Percentiles rank a stretch among this genome's conserved stretches.
These are phyloP conservation scores for Portunus trituberculatus DNA, from an alignment of 1,140 invertebrate genomes.

Conservation along the genomic window DNA sequence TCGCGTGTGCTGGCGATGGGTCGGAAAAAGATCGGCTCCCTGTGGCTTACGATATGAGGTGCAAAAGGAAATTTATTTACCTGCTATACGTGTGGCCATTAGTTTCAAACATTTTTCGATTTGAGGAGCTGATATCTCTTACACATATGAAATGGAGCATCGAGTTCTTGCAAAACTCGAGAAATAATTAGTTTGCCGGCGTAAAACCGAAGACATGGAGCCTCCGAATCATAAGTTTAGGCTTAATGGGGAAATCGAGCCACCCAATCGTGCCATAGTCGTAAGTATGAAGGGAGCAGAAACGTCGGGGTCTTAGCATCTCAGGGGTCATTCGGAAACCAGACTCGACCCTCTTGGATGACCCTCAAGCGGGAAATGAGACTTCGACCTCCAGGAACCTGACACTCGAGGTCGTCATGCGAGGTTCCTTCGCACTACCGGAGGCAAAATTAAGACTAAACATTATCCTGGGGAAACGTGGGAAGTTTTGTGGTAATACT, in stretches of 20 bases:
- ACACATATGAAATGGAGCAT: background rate
- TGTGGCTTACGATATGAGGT: background rate
- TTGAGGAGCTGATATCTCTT: background rate
- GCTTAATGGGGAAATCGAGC: constrained; percentile 59
- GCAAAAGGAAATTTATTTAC: background rate
- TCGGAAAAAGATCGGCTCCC: background rate
- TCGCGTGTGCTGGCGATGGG: background rate
- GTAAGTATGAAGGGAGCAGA: constrained; percentile 60
- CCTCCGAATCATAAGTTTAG: constrained; percentile 59
- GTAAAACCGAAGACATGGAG: constrained; percentile 61
- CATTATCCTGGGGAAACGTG: background rate
- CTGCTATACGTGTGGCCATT: background rate
- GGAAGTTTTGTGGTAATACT: background rate
- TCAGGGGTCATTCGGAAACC: constrained; percentile 57
- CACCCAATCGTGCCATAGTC: constrained; percentile 66
- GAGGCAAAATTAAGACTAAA: constrained; percentile 12
- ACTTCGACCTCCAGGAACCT: constrained; percentile 39
- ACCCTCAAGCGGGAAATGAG: constrained; percentile 47
- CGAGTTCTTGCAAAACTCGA: background rate
- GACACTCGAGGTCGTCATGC: background rate
- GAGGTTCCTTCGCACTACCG: background rate
- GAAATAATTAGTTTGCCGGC: constrained; percentile 62
- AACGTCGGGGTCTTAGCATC: constrained; percentile 55
- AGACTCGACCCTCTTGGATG: constrained; percentile 50
- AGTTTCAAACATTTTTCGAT: background rate